These are phyloP conservation scores for Octonoba sinensis DNA, from an alignment of 2,888 invertebrate species.

Conservation along the genomic window DNA sequence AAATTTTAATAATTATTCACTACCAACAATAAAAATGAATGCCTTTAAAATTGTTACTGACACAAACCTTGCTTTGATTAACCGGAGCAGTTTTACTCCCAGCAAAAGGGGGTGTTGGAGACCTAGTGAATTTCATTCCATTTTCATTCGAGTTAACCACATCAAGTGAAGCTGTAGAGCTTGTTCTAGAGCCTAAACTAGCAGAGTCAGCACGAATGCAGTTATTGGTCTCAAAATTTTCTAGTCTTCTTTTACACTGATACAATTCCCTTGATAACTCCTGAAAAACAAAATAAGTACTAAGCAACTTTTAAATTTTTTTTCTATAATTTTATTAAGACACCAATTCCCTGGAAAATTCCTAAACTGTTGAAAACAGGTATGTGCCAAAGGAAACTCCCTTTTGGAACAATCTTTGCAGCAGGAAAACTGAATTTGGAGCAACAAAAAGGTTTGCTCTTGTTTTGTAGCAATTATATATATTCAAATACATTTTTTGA, in stretches of 20 bases:
- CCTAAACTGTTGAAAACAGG: no score
- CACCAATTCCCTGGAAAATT: no score
- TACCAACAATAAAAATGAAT: background rate
- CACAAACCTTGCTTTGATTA: background rate
- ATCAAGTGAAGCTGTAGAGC: constrained; percentile 74
- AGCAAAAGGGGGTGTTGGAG: constrained; percentile 17
- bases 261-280: constrained; percentile 81
- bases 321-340: no score
- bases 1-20: no score
- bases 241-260: constrained; percentile 70
- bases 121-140: constrained; percentile 16
- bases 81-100: constrained; percentile 20
- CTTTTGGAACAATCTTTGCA: no score
- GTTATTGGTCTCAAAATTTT: constrained; percentile 69
- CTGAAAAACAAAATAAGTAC: constrained; percentile 71
- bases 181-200: constrained; percentile 76
- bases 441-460: no score
- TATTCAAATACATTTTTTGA: no score
- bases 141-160: constrained; percentile 38
- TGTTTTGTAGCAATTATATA: no score
- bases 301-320: no score
- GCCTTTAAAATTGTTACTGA: background rate
- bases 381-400: no score
- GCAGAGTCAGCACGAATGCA: constrained; percentile 72
- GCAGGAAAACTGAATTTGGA: no score